These are phyloP conservation scores for Protosalanx chinensis DNA, from an alignment of 2,797 vertebrate species.

Conservation along the genomic window DNA sequence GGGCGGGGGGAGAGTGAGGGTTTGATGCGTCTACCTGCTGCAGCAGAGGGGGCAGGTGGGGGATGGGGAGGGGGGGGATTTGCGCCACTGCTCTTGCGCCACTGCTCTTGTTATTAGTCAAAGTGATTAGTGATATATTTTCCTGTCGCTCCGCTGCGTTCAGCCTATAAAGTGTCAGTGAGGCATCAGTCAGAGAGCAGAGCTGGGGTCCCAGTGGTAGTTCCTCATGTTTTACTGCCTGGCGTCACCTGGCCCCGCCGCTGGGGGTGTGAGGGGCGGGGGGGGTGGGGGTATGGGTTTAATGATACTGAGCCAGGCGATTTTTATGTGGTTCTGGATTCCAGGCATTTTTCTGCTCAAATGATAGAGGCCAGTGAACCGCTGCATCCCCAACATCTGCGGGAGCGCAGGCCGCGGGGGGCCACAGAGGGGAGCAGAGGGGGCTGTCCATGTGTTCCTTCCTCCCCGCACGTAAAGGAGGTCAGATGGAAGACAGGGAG, in stretches of 20 bases:
- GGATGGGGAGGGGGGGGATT: background rate
- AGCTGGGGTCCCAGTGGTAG: constrained; percentile 52
- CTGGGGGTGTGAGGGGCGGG: background rate
- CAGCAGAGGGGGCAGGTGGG: too few species aligned
- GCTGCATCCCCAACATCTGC: constrained; percentile 63
- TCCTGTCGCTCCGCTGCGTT: constrained; percentile 18
- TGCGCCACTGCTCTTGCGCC: background rate
- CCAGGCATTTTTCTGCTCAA: constrained; percentile 53
- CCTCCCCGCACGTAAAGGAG: constrained; percentile 13
- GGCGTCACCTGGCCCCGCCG: constrained; percentile 24
- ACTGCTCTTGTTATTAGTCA: background rate
- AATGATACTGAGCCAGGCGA: constrained; percentile 59
- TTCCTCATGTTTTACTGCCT: constrained; percentile 65
- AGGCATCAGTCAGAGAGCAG: constrained; percentile 27
- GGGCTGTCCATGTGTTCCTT: constrained; percentile 35
- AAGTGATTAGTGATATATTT: constrained; percentile 13
- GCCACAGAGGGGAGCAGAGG: constrained; percentile 3
- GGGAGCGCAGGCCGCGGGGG: constrained; percentile 33
- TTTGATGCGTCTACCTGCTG: background rate
- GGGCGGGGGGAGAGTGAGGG: too few species aligned
- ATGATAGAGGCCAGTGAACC: constrained; percentile 37
- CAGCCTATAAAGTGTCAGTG: constrained; percentile 49
- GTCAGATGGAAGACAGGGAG: constrained; percentile 18
- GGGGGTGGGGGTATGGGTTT: constrained; percentile 22
- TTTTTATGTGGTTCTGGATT: constrained; percentile 70